Percentiles rank a stretch among this genome's conserved stretches.
Conservation (phyloP, 2,888 invertebrate species). For the Molanna angustata region DNA sequence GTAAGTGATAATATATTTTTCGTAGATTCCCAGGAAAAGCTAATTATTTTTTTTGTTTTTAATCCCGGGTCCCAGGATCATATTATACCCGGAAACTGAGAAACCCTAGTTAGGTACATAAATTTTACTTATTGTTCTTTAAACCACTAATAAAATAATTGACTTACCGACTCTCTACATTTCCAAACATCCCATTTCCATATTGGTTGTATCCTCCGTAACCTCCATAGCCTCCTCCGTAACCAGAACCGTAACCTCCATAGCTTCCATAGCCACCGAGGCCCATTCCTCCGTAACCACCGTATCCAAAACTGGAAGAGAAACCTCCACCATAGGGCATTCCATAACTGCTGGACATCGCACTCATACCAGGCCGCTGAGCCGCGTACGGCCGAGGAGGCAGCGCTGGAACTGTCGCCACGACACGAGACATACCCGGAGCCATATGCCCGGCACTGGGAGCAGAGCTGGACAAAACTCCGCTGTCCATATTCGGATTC, state of each 20-base stretch:
- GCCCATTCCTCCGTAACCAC: slow-evolving; percentile 26
- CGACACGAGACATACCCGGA: slow-evolving; percentile 31
- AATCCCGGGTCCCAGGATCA: no score
- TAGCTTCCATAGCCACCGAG: slow-evolving; percentile 37
- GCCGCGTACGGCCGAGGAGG: slow-evolving; percentile 41
- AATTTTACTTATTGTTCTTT: no score
- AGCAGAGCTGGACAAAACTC: slow-evolving; percentile 29
- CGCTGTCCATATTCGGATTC: slow-evolving; percentile 30
- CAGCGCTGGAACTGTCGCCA: slow-evolving; percentile 37
- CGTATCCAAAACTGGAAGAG: slow-evolving; percentile 35
- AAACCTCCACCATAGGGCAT: slow-evolving; percentile 35
- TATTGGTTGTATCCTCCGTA: slow-evolving; percentile 44
- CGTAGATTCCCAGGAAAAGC: no score
- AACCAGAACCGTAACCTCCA: slow-evolving; percentile 38
- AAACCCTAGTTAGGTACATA: no score
- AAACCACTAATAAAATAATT: no score
- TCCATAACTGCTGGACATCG: slow-evolving; percentile 8
- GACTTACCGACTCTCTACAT: slow-evolving; percentile 61
- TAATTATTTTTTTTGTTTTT: no score
- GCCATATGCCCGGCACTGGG: slow-evolving; percentile 24
- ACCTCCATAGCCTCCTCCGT: slow-evolving; percentile 39
- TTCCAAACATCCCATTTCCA: slow-evolving; percentile 51
- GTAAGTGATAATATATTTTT: no score
- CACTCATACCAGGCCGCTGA: neutral
- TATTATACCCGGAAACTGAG: no score